These are phyloP conservation scores for Rhopalosiphum maidis DNA, from an alignment of 1,140 invertebrate species.

Conservation along the genomic window DNA sequence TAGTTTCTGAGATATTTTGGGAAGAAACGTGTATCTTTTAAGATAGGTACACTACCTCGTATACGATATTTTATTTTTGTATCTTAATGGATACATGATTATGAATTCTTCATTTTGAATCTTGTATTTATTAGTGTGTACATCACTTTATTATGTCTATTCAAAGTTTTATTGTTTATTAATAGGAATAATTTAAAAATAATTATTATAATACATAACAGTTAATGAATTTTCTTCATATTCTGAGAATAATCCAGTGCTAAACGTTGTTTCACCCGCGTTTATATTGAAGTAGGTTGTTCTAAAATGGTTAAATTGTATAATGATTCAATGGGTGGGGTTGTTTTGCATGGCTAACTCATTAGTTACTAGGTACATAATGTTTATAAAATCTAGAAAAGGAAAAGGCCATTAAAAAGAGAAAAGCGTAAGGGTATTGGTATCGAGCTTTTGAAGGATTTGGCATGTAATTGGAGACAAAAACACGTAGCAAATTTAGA, in stretches of 20 bases:
- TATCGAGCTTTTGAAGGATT: no score
- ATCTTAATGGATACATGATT: background rate
- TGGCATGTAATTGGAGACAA: no score
- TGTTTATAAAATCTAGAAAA: background rate
- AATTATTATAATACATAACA: background rate
- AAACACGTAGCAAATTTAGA: no score
- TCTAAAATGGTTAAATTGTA: background rate
- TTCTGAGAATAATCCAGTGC: background rate
- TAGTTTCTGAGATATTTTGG: background rate
- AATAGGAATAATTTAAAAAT: background rate
- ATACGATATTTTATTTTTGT: background rate
- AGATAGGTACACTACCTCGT: background rate
- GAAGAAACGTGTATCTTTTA: background rate
- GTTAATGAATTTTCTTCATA: background rate
- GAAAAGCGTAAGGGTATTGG: no score
- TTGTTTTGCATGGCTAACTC: background rate
- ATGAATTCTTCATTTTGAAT: background rate
- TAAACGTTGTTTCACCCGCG: constrained; percentile 51
- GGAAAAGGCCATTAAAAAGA: no score
- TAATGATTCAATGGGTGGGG: background rate
- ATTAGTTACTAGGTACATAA: background rate
- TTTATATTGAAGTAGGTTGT: constrained; percentile 59
- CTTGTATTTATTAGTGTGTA: no score
- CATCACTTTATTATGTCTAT: no score
- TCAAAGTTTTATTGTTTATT: background rate